Conservation (phyloP, 2,113 vertebrate species). For the cat (Felis catus) region DNA sequence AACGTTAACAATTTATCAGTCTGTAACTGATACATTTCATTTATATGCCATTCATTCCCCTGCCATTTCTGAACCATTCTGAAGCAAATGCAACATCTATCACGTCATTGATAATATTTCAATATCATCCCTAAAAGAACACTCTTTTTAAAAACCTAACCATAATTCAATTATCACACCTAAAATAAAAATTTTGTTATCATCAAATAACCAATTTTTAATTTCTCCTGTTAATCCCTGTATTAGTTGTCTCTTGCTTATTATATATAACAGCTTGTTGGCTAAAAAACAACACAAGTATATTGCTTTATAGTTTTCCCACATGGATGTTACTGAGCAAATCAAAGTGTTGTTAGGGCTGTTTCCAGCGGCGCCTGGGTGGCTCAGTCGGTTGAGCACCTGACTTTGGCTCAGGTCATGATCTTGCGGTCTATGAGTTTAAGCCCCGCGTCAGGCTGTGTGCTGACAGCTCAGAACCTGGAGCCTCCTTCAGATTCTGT, state of each 20-base stretch:
- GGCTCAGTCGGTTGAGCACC: too few species aligned
- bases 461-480: too few species aligned
- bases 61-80: neutral
- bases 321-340: neutral
- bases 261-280: neutral
- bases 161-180: neutral
- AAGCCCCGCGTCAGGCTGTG: too few species aligned
- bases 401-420: too few species aligned
- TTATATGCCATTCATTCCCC: neutral
- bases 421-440: too few species aligned
- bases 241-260: neutral
- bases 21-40: neutral
- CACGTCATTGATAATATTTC: conserved; percentile 12
- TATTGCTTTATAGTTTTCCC: neutral
- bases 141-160: neutral
- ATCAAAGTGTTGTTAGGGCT: neutral
- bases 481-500: too few species aligned
- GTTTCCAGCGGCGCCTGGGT: too few species aligned
- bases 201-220: neutral
- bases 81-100: neutral
- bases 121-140: neutral
- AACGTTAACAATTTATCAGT: neutral
- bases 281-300: neutral
- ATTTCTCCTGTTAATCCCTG: neutral
- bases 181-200: conserved; percentile 15